Percentiles rank a stretch among this genome's conserved stretches.
Evolutionary conservation across 2,888 invertebrate species (phyloP).

Genomic region (Neocrepidodera transversa): DNA sequence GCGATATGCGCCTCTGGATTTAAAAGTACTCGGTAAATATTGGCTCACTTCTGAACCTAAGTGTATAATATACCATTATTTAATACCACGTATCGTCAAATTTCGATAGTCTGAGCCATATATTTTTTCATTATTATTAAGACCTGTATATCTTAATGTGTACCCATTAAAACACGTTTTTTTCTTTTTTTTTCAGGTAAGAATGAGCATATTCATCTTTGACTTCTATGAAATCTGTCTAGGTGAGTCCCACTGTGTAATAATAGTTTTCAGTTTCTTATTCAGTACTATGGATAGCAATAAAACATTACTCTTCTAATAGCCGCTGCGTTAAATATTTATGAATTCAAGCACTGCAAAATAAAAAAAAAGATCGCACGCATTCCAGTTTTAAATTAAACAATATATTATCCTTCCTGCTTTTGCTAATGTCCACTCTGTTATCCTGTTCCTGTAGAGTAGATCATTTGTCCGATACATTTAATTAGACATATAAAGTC

Average conservation of each 20-base stretch:
- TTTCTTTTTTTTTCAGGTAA: slow-evolving; percentile 17
- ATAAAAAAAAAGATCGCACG: slow-evolving; percentile 13
- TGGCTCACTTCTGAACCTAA: no score
- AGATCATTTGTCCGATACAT: slow-evolving; percentile 5
- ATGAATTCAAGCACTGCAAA: slow-evolving; percentile 11
- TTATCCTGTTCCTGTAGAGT: slow-evolving; percentile 5
- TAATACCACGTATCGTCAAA: no score
- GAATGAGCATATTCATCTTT: not conserved
- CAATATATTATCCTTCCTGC: slow-evolving; percentile 21
- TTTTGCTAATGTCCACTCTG: not conserved
- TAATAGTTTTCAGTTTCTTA: slow-evolving; percentile 14
- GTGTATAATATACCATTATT: no score
- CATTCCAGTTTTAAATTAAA: slow-evolving; percentile 16
- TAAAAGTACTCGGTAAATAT: no score
- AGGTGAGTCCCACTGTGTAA: slow-evolving; percentile 20
- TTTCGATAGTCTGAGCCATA: no score
- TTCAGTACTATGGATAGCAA: slow-evolving; percentile 10
- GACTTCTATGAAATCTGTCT: not conserved
- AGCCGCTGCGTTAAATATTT: slow-evolving; percentile 19
- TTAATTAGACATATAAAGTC: slow-evolving; percentile 2
- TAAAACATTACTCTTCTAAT: slow-evolving; percentile 24
- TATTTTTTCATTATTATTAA: no score
- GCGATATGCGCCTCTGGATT: no score
- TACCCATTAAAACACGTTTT: not conserved
- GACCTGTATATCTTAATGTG: not conserved